Base-by-base conservation (phyloP, 2,113 vertebrate species). In the Carassius gibelio region DNA sequence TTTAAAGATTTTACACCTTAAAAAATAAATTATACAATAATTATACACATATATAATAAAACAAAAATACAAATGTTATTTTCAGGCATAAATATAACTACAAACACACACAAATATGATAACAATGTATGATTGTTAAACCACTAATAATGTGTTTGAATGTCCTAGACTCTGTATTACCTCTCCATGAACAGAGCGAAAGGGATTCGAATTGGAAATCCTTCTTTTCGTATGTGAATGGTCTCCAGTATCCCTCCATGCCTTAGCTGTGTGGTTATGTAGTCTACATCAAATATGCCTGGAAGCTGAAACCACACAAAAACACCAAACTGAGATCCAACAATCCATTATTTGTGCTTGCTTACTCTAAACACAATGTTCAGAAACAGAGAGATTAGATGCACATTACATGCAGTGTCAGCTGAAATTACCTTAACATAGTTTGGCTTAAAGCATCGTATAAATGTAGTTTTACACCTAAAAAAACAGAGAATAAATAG, bases 361-460 rank as follows among this genome's bases (percentile, higher is more conserved):
- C 38, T 23, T 13, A 13, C 38, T 74, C 52, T 55, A 55, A 55
- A 55, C 38, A n/a, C 13, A 45, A 55, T 2, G 52, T 55, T 55
- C 9, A 48, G 2, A 48, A 48, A 17, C 75, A 75, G 13, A 64
- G n/a, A 83, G 13, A 84, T 21, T 2, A 50, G 10, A 72, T 26
- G 10, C 8, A 17, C 17, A 17, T n/a, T 45, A 5, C 10, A 55
- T 42, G 57, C 19, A 15, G 21, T 66, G 10, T 68, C 17, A 61
- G n/a, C 57, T 61, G 23, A 71, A n/a, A 74, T 91, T 95, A 98
- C 97, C 97, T 96, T 96, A 64, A 95, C 88, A 3, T 92, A 94
- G 87, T 97, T 98, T 83, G 97, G 96, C 78, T 92, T 94, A 91
- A 99, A 93, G 89, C 97, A 99, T 6, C 95, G 94, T 87, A 99